Conservation (phyloP, 2,797 vertebrate genomes). For the Schizopygopsis malacanthus region DNA sequence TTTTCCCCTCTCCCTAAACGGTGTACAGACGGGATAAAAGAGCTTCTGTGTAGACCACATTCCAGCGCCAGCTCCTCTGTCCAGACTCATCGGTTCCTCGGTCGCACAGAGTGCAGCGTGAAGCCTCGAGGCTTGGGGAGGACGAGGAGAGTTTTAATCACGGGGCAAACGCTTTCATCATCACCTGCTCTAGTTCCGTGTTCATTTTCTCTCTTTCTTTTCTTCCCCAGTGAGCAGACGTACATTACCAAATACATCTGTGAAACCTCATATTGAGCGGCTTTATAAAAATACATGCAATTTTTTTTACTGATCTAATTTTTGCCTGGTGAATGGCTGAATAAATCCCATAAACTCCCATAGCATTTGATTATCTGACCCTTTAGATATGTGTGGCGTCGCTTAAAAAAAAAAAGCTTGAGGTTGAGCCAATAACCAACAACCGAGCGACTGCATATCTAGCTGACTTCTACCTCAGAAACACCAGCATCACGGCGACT, state of each 20-base stretch:
- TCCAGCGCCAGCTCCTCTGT: conserved; percentile 71
- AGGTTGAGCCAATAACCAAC: conserved; percentile 22
- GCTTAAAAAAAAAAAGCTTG: background rate
- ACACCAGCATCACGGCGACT: background rate
- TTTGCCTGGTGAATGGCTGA: background rate
- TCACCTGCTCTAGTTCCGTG: conserved; percentile 20
- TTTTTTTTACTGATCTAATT: background rate
- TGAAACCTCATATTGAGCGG: background rate
- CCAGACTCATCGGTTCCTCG: conserved; percentile 80
- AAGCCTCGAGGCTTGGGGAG: conserved; percentile 64
- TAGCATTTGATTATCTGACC: background rate
- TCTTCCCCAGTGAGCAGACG: background rate
- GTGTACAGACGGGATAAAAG: conserved; percentile 77
- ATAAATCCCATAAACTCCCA: background rate
- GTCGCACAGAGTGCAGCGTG: conserved; percentile 59
- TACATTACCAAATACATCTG: background rate
- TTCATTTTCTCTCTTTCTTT: background rate
- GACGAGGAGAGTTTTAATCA: conserved; percentile 33
- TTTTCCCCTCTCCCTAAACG: conserved; percentile 68
- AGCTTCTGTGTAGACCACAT: conserved; percentile 73
- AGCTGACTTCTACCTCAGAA: background rate
- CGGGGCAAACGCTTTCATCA: conserved; percentile 19
- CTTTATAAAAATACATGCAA: background rate
- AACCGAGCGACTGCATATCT: background rate
- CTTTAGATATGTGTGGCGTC: background rate